Conservation (phyloP, 2,888 invertebrate species). For the Nasonia oneida region DNA sequence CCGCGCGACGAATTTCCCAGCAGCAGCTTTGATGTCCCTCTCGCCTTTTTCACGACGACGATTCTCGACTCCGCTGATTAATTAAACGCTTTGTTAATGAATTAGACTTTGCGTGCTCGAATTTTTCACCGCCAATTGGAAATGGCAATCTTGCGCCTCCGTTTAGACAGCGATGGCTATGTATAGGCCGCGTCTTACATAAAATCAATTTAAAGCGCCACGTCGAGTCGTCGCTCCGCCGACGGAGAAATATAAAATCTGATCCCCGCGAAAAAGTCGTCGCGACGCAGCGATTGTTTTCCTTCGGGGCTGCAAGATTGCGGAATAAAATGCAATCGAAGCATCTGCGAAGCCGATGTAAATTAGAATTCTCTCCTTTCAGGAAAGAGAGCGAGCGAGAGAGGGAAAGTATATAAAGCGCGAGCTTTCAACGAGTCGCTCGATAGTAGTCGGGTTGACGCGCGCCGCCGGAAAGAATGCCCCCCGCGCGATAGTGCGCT, state of each 20-base stretch:
- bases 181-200: neutral
- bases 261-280: neutral
- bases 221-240: neutral
- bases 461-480: slow-evolving; percentile 29
- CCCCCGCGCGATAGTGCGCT: neutral
- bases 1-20: neutral
- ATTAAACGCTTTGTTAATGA: slow-evolving; percentile 6
- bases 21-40: neutral
- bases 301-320: neutral
- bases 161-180: neutral
- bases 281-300: slow-evolving; percentile 6
- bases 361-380: slow-evolving; percentile 45
- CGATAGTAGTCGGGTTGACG: slow-evolving; percentile 1
- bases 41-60: neutral
- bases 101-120: neutral
- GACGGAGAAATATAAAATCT: neutral
- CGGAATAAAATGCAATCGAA: neutral
- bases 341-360: neutral
- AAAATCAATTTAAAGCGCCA: neutral
- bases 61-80: neutral
- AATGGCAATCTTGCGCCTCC: neutral
- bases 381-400: neutral
- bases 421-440: slow-evolving; percentile 29
- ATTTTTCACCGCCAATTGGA: neutral
- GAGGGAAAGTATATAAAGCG: neutral